phyloP scores from a whole-genome alignment of 2,888 invertebrate species.

The Hypena proboscidalis region DNA sequence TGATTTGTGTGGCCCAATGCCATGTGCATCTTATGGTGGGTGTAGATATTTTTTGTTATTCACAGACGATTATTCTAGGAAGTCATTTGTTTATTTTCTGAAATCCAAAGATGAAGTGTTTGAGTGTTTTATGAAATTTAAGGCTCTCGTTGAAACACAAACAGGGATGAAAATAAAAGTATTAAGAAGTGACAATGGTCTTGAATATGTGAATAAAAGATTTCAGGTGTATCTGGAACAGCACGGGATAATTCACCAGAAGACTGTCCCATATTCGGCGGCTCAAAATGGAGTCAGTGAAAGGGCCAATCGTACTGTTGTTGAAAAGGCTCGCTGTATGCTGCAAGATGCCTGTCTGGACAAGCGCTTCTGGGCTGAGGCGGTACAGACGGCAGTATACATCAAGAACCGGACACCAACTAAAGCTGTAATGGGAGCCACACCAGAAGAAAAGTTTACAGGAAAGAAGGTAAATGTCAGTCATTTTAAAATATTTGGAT shows the following conservation, averaged over 20 bases:
- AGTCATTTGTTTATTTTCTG: constrained; percentile 1
- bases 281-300: not conserved
- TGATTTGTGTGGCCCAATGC: constrained; percentile 28
- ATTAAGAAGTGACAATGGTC: constrained; percentile 1
- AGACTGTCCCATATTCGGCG: not conserved
- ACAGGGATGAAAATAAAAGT: not conserved
- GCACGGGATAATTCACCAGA: not conserved
- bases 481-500: constrained; percentile 17
- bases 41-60: constrained; percentile 8
- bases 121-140: not conserved
- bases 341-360: constrained; percentile 1
- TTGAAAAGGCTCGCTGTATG: constrained; percentile 7
- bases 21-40: constrained; percentile 13
- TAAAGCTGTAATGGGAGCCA: constrained; percentile 5
- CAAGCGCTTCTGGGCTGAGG: constrained; percentile 12
- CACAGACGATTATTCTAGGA: constrained; percentile 9
- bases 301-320: not conserved
- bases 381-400: constrained; percentile 10
- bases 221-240: not conserved
- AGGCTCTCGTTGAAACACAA: constrained; percentile 2
- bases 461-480: constrained; percentile 6
- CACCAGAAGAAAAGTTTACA: constrained; percentile 12
- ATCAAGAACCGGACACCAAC: constrained; percentile 13
- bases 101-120: constrained; percentile 1
- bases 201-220: not conserved